A percentile compares a stretch with the other conserved stretches of the same genome.
These are phyloP conservation scores for Anguilla rostrata DNA, from an alignment of 2,113 vertebrate genomes.

Conservation along the genomic window DNA sequence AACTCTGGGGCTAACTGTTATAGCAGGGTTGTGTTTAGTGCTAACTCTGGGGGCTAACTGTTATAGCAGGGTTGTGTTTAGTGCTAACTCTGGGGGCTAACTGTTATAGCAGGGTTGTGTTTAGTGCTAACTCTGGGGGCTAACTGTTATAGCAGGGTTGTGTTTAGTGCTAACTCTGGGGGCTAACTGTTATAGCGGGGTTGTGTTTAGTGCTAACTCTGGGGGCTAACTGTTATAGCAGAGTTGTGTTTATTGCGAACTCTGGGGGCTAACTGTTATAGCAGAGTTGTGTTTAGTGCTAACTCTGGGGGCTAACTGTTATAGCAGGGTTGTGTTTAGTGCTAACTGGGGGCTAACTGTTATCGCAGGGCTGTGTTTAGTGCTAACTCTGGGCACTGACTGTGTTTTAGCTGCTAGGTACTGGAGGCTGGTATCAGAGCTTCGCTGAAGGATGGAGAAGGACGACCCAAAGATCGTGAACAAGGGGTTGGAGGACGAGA, in stretches of 20 bases:
- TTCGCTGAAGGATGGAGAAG: slow-evolving; percentile 84
- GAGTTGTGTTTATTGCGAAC: no score
- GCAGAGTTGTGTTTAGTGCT: neutral
- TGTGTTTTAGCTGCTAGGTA: slow-evolving; percentile 49
- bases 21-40: slow-evolving; percentile 51
- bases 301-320: neutral
- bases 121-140: no score
- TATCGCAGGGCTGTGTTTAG: no score
- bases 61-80: no score
- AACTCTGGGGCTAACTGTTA: neutral
- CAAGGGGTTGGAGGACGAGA: slow-evolving; percentile 91
- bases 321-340: slow-evolving; percentile 51
- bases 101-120: no score
- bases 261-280: no score
- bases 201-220: no score
- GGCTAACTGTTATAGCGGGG: neutral
- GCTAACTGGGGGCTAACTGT: no score
- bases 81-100: neutral
- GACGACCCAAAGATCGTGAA: slow-evolving; percentile 86
- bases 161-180: neutral
- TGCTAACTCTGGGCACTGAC: neutral
- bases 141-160: no score
- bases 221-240: no score
- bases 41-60: no score
- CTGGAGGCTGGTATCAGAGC: slow-evolving; percentile 43